Conservation (phyloP, 2,888 invertebrate species). For the Tanytarsus gracilentus region DNA sequence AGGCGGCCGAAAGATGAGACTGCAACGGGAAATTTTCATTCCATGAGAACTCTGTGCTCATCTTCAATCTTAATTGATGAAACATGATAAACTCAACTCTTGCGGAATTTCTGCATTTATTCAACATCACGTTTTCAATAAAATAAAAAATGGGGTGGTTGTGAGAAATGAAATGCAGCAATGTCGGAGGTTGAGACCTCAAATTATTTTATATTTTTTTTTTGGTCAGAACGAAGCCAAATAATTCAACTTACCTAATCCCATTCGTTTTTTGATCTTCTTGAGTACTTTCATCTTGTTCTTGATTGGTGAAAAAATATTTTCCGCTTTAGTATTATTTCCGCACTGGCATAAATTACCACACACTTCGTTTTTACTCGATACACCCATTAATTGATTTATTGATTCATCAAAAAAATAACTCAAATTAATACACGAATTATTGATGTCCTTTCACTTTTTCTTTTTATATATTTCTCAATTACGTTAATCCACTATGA, state of each 20-base stretch:
- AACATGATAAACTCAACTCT: slow-evolving; percentile 5
- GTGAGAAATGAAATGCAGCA: not conserved
- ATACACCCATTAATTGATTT: slow-evolving; percentile 21
- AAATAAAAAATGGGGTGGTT: not conserved
- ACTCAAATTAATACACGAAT: not conserved
- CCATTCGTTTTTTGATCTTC: slow-evolving; percentile 81
- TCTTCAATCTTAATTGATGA: slow-evolving; percentile 18
- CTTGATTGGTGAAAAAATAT: slow-evolving; percentile 32
- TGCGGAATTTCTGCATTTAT: not conserved
- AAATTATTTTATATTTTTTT: not conserved
- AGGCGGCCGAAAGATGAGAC: not conserved
- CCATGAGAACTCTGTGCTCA: slow-evolving; percentile 13
- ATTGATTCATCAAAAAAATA: not conserved
- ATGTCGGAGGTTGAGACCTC: slow-evolving; percentile 10
- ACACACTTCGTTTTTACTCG: slow-evolving; percentile 22
- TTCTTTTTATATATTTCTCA: not conserved
- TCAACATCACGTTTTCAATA: not conserved
- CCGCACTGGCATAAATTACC: slow-evolving; percentile 25
- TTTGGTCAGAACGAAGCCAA: not conserved
- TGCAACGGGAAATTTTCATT: slow-evolving; percentile 14
- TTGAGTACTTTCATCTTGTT: slow-evolving; percentile 80
- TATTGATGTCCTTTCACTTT: not conserved
- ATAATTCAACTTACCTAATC: slow-evolving; percentile 60
- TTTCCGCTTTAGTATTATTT: slow-evolving; percentile 23
- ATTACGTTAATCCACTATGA: slow-evolving; percentile 2